Base-by-base conservation (phyloP, 2,888 invertebrate species). In the Lypha dubia region DNA sequence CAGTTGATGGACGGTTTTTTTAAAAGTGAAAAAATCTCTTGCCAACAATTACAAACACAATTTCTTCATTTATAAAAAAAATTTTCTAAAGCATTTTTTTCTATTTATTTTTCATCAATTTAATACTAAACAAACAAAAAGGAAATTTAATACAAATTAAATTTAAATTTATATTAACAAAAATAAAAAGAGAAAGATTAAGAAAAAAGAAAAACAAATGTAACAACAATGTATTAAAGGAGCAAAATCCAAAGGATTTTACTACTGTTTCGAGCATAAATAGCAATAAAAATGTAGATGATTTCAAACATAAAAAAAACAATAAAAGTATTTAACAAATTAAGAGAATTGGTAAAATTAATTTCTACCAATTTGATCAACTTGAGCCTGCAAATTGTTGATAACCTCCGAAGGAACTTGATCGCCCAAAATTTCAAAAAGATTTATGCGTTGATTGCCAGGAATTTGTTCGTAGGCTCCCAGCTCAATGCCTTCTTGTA, bases 381-480 rank as follows among this genome's bases (percentile, higher is more conserved):
- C 95, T 93, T 97, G 97, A 74, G 95, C 93, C 91, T 97, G 97
- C 84, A 97, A 94, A 93, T 97, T 97, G 93, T 95, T 96, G 91
- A 97, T 96, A 49, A 97, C 97, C 93, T 97, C 97, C 60, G 95
- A 95, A 9, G 97, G 97, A 84, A 97, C 95, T 91, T 96, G 96
- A 90, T 96, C 96, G 9, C 97, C 97, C 79, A 97, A 94, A 89
- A 97, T 96, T 91, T 96, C 96, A 91, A 94, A 95, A n/a, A 97
- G 93, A 92, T 97, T 95, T 92, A 97, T 96, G 89, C 95, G 94
- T 92, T 97, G 96, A 93, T 96, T 95, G 85, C 95, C 96, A 89
- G 97, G 97, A 89, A 97, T 97, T 87, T 96, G 95, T 92, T 97
- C 97, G 92, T 96, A 96, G 6, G 97, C 97, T 4, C 96, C 96